phyloP scores from a whole-genome alignment of 1,140 invertebrate species.

The Pemphigus obesinymphae region DNA sequence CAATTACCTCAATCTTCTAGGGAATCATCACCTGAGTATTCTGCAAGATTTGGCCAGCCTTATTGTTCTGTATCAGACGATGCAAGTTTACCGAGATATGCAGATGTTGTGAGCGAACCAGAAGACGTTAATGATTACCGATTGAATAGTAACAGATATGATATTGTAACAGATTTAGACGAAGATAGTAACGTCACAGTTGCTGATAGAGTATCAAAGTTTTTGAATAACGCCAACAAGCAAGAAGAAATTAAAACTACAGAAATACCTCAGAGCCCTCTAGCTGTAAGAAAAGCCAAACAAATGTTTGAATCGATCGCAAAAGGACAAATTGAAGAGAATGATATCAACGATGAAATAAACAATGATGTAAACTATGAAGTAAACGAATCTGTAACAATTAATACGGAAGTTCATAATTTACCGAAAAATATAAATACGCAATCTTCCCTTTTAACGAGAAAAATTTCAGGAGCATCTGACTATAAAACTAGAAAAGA shows the following conservation, averaged over 20 bases:
- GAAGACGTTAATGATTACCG: slow-evolving; percentile 57
- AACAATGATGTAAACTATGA: not conserved
- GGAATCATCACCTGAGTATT: slow-evolving; percentile 59
- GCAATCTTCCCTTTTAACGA: not conserved
- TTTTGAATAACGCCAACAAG: slow-evolving; percentile 53
- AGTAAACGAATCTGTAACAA: not conserved
- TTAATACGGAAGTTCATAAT: not conserved
- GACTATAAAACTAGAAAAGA: slow-evolving; percentile 27
- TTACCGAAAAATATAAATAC: not conserved
- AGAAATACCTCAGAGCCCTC: slow-evolving; percentile 52
- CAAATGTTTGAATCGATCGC: slow-evolving; percentile 62
- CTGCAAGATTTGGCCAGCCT: not conserved
- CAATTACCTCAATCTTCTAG: slow-evolving; percentile 66
- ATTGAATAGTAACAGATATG: slow-evolving; percentile 51
- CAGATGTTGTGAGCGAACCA: slow-evolving; percentile 65
- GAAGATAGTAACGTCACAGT: slow-evolving; percentile 52
- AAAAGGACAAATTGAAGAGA: slow-evolving; percentile 45
- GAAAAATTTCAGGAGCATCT: slow-evolving; percentile 19
- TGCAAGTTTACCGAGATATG: slow-evolving; percentile 54
- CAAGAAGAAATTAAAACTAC: not conserved
- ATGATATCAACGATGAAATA: not conserved
- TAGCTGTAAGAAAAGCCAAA: slow-evolving; percentile 62
- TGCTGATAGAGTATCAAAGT: slow-evolving; percentile 56
- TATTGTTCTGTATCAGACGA: slow-evolving; percentile 40
- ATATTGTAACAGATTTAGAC: slow-evolving; percentile 50